Evolutionary conservation across 2,797 vertebrate genomes (phyloP).

Genomic region (Pseudochromis fuscus): DNA sequence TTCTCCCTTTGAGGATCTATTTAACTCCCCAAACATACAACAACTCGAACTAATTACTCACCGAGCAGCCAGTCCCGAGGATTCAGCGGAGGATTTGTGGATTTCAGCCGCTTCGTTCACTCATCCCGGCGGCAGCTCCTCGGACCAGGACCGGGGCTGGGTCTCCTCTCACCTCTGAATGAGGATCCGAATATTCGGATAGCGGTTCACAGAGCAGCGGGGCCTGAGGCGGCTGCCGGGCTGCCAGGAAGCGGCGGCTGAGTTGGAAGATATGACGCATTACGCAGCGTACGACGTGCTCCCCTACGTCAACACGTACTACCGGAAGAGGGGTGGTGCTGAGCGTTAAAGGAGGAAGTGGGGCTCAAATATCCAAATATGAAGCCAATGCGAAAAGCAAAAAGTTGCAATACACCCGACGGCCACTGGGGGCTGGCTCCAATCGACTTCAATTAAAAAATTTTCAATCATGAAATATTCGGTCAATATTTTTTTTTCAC

Average conservation of each 20-base stretch:
- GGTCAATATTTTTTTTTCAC: too few species aligned
- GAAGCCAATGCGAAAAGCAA: too few species aligned
- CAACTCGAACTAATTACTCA: slow-evolving; percentile 45
- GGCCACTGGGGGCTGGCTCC: too few species aligned
- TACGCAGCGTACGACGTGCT: slow-evolving; percentile 16
- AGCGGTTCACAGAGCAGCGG: slow-evolving; percentile 60
- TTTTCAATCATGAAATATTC: too few species aligned
- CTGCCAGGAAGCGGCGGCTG: slow-evolving; percentile 75
- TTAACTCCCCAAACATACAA: slow-evolving; percentile 15
- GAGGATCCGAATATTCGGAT: slow-evolving; percentile 16
- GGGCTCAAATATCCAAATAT: too few species aligned
- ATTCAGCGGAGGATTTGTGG: slow-evolving; percentile 11
- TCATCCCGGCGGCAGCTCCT: slow-evolving; percentile 56
- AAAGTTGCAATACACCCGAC: too few species aligned
- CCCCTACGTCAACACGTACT: slow-evolving; percentile 40
- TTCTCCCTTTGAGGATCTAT: background rate
- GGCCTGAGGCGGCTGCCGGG: slow-evolving; percentile 61
- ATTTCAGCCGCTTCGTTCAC: slow-evolving; percentile 30
- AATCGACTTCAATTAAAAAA: too few species aligned
- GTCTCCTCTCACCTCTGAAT: background rate
- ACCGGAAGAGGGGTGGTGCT: background rate
- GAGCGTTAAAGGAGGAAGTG: too few species aligned
- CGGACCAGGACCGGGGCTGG: slow-evolving; percentile 8
- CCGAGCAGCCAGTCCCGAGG: slow-evolving; percentile 64
- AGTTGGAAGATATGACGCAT: slow-evolving; percentile 86